phyloP scores from a whole-genome alignment of 2,797 vertebrate species.

The Eulemur mongoz region DNA sequence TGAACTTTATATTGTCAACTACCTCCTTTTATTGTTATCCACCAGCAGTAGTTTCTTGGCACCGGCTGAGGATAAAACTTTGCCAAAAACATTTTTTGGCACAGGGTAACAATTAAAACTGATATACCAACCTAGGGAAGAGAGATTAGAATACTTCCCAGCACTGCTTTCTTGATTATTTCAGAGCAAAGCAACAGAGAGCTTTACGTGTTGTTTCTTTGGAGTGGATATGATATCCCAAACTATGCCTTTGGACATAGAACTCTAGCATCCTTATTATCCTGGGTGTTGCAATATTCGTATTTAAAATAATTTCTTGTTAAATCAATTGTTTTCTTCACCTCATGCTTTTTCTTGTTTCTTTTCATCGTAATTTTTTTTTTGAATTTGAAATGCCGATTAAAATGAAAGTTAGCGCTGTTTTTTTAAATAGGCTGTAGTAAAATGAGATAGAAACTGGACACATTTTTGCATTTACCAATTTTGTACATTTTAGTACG shows the following conservation, averaged over 20 bases:
- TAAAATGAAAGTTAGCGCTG: background rate
- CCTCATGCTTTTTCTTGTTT: background rate
- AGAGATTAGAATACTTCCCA: slow-evolving; percentile 20
- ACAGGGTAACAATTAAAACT: slow-evolving; percentile 34
- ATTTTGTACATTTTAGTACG: background rate
- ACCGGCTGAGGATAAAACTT: background rate
- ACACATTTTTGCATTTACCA: too few species aligned
- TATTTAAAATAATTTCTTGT: background rate
- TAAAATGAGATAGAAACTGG: background rate
- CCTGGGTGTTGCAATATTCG: too few species aligned
- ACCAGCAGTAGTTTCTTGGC: slow-evolving; percentile 63
- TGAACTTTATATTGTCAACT: slow-evolving; percentile 11
- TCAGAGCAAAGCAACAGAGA: background rate
- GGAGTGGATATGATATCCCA: background rate
- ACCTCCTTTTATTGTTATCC: slow-evolving; percentile 58
- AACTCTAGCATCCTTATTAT: background rate
- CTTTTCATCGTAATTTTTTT: background rate
- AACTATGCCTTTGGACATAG: background rate
- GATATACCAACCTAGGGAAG: background rate
- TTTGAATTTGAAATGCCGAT: background rate
- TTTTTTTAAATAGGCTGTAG: background rate
- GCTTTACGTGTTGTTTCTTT: background rate
- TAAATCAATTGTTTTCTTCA: background rate
- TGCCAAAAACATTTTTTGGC: slow-evolving; percentile 62
- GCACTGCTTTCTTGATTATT: background rate